Evolutionary conservation across 2,113 vertebrate species (phyloP).

Genomic region (Bubo scandiacus): DNA sequence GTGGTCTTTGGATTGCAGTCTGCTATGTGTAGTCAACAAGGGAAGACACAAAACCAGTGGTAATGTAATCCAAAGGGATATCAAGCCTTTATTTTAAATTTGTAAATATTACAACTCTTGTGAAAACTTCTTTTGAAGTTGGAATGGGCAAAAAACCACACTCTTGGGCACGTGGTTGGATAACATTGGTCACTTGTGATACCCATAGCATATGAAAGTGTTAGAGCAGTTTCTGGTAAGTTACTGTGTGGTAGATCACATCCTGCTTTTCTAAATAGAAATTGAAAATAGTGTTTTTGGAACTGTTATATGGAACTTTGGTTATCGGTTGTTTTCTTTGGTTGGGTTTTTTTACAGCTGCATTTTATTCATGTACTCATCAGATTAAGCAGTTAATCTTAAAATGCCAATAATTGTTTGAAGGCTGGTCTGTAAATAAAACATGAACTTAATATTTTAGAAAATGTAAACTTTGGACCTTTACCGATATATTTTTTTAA

Average conservation of each 20-base stretch:
- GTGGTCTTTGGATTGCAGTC: background rate
- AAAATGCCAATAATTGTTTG: conserved; percentile 69
- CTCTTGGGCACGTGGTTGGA: conserved; percentile 46
- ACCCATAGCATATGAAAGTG: conserved; percentile 48
- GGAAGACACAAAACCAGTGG: background rate
- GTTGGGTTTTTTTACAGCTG: conserved; percentile 54
- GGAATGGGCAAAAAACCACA: conserved; percentile 28
- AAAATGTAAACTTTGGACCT: conserved; percentile 67
- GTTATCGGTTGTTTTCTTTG: conserved; percentile 26
- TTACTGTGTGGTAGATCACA: conserved; percentile 63
- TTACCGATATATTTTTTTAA: conserved; percentile 64
- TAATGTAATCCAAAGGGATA: conserved; percentile 37
- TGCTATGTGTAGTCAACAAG: background rate
- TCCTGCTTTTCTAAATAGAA: conserved; percentile 66
- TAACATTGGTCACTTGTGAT: conserved; percentile 9
- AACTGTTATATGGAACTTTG: conserved; percentile 38
- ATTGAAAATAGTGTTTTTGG: conserved; percentile 49
- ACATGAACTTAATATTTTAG: conserved; percentile 69
- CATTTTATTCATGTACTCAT: conserved; percentile 53
- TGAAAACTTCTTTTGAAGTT: conserved; percentile 65
- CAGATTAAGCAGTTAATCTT: conserved; percentile 61
- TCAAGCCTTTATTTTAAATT: conserved; percentile 30
- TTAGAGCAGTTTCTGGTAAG: conserved; percentile 67
- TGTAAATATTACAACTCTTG: conserved; percentile 71
- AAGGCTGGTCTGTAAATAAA: conserved; percentile 75